Percentiles rank a stretch among this genome's conserved stretches.
phyloP scores from a whole-genome alignment of 2,888 invertebrate genomes.

The Cremastinae sp. region DNA sequence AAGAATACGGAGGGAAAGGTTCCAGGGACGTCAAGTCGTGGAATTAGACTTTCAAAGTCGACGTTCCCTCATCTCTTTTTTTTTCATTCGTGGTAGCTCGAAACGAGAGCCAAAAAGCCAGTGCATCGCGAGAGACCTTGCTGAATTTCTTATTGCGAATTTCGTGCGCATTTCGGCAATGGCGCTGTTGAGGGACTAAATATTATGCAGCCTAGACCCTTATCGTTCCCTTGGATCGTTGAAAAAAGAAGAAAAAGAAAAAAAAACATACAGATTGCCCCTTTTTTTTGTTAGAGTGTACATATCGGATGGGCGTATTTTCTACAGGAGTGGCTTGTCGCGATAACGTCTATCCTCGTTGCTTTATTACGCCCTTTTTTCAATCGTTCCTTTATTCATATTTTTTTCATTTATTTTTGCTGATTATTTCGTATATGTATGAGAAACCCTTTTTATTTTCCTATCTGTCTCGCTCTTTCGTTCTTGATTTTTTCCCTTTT shows the following conservation, averaged over 20 bases:
- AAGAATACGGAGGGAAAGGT: constrained; percentile 7
- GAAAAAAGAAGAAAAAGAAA: constrained; percentile 10
- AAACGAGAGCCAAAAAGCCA: constrained; percentile 11
- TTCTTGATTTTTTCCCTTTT: no score
- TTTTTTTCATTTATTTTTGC: background rate
- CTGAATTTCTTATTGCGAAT: no score
- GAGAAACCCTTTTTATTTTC: constrained; percentile 20
- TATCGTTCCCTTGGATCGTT: constrained; percentile 48
- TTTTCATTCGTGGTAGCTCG: constrained; percentile 38
- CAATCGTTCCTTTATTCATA: constrained; percentile 7
- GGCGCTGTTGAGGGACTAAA: background rate
- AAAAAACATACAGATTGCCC: background rate
- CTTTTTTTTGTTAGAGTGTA: background rate
- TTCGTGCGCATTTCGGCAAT: no score
- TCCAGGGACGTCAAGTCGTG: constrained; percentile 12
- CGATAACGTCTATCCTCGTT: constrained; percentile 17
- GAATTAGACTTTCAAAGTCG: constrained; percentile 60
- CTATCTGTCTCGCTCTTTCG: background rate
- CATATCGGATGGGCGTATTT: constrained; percentile 24
- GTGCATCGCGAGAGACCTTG: background rate
- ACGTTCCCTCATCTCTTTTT: constrained; percentile 38
- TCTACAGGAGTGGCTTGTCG: constrained; percentile 12
- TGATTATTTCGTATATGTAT: constrained; percentile 25
- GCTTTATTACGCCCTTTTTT: constrained; percentile 5
- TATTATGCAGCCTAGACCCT: constrained; percentile 5